Evolutionary conservation across 1,140 invertebrate species (phyloP).

Genomic region (Periplaneta americana): DNA sequence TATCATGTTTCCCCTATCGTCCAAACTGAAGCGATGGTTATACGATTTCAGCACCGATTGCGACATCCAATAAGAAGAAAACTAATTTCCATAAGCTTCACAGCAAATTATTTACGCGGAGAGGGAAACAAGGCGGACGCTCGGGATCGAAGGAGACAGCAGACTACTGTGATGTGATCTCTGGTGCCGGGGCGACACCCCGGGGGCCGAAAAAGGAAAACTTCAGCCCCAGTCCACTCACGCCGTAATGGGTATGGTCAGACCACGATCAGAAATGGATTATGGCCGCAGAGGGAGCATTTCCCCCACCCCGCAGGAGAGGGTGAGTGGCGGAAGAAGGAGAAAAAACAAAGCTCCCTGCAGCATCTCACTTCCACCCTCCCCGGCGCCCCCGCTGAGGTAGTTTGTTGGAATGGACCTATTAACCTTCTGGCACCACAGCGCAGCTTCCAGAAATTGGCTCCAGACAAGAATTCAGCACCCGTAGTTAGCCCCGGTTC

Average conservation of each 20-base stretch:
- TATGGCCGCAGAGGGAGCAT: not conserved
- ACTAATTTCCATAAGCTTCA: too few relatives aligned
- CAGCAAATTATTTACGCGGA: too few relatives aligned
- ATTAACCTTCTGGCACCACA: not conserved
- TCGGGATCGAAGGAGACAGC: not conserved
- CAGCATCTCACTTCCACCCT: not conserved
- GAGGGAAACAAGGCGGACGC: too few relatives aligned
- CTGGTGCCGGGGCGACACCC: not conserved
- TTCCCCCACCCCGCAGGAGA: not conserved
- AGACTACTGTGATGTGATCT: not conserved
- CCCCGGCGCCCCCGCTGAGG: not conserved
- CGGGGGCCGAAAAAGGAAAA: not conserved
- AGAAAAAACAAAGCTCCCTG: not conserved
- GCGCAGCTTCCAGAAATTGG: not conserved
- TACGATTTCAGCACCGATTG: too few relatives aligned
- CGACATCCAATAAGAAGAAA: too few relatives aligned
- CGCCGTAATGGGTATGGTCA: not conserved
- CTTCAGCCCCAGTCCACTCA: not conserved
- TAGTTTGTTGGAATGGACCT: conserved; percentile 7
- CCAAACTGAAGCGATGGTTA: too few relatives aligned
- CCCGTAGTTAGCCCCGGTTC: not conserved
- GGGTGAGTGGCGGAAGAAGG: not conserved
- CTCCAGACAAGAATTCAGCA: not conserved
- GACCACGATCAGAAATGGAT: not conserved
- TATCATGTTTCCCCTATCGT: too few relatives aligned